Evolutionary conservation across 2,888 invertebrate species (phyloP).

Genomic region (Xestia sexstrigata): DNA sequence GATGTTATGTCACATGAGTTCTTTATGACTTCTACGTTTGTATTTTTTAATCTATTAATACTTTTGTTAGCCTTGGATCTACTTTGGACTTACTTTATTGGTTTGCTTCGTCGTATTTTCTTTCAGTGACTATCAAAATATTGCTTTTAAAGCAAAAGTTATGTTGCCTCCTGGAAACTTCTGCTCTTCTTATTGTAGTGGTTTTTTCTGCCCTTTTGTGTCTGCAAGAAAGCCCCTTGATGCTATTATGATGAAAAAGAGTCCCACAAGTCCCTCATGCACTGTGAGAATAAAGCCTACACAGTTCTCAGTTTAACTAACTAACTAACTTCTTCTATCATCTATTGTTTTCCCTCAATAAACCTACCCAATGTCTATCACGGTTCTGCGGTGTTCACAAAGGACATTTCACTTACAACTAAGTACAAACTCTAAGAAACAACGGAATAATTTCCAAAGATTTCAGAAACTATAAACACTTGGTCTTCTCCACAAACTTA

Average conservation of each 20-base stretch:
- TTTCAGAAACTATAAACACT: conserved; percentile 66
- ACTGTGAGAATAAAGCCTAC: neutral
- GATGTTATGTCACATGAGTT: conserved; percentile 68
- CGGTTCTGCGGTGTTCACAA: conserved; percentile 12
- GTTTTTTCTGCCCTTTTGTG: neutral
- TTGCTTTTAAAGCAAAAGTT: neutral
- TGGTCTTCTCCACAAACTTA: conserved; percentile 70
- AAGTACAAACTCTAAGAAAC: conserved; percentile 44
- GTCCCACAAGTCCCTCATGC: neutral
- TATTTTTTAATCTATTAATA: neutral
- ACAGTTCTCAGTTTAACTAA: too few relatives aligned
- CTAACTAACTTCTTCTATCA: neutral
- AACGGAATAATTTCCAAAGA: conserved; percentile 64
- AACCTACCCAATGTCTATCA: too few relatives aligned
- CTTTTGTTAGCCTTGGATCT: neutral
- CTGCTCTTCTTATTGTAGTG: neutral
- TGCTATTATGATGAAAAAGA: neutral
- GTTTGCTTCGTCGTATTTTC: neutral
- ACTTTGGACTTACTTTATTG: neutral
- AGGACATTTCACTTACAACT: conserved; percentile 25
- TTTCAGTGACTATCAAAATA: too few relatives aligned
- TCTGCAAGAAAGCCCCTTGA: neutral
- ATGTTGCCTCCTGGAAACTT: neutral
- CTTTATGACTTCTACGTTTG: neutral
- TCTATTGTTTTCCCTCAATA: neutral